Evolutionary conservation across 2,888 invertebrate genomes (phyloP).

Genomic region (Cataglyphis livida): DNA sequence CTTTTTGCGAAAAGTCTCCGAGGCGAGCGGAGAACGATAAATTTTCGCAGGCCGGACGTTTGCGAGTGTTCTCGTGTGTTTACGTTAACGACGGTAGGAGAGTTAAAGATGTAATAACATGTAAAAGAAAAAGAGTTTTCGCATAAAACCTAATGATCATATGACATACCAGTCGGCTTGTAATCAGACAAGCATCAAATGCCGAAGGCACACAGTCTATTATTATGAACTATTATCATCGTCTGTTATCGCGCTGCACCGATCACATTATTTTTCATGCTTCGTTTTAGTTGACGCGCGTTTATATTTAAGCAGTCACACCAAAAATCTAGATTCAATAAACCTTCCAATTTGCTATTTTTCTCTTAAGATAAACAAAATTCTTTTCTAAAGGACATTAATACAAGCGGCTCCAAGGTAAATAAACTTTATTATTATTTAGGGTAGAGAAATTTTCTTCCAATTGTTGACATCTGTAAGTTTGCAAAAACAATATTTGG

Average conservation of each 20-base stretch:
- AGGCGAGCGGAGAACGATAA: constrained; percentile 24
- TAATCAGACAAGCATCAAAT: constrained; percentile 48
- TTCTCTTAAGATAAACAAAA: neutral
- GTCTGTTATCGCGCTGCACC: neutral
- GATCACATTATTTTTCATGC: neutral
- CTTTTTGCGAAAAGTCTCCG: constrained; percentile 13
- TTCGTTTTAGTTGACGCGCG: neutral
- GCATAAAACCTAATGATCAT: constrained; percentile 38
- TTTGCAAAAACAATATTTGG: constrained; percentile 15
- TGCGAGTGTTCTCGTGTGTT: constrained; percentile 23
- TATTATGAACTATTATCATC: constrained; percentile 45
- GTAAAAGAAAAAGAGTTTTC: constrained; percentile 40
- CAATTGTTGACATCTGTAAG: neutral
- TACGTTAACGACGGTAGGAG: neutral
- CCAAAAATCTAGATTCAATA: neutral
- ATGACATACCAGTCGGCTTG: constrained; percentile 28
- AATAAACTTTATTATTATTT: neutral
- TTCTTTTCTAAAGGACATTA: neutral
- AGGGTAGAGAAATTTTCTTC: neutral
- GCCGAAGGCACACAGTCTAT: constrained; percentile 22
- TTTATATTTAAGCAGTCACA: neutral
- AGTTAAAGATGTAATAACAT: constrained; percentile 39
- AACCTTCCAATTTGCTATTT: neutral
- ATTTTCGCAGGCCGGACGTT: constrained; percentile 44
- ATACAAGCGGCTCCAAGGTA: neutral